Evolutionary conservation across 1,140 invertebrate genomes (phyloP).

Genomic region (Ceratosolen fusciceps): DNA sequence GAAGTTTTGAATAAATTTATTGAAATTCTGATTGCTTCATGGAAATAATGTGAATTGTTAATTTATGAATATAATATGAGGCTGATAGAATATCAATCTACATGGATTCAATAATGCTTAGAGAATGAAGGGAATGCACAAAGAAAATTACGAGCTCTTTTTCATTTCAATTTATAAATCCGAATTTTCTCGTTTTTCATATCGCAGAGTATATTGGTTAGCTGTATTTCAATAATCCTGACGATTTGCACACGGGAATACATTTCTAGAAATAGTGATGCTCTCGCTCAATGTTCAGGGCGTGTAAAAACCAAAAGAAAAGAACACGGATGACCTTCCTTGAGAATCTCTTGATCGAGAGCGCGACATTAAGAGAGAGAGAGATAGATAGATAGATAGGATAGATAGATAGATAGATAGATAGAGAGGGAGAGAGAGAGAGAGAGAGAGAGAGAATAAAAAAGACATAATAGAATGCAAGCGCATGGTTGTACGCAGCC

Average conservation of each 20-base stretch:
- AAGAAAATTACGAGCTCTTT: no score
- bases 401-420: not conserved
- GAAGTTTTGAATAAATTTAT: no score
- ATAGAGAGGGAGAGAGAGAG: not conserved
- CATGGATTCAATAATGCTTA: no score
- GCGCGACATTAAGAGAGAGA: not conserved
- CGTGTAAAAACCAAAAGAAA: not conserved
- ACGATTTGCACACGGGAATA: not conserved
- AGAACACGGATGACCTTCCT: not conserved
- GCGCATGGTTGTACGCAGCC: not conserved
- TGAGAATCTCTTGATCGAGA: not conserved
- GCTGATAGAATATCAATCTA: no score
- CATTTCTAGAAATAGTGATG: not conserved
- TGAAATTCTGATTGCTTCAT: no score
- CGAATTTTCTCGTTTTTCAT: no score
- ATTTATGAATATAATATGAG: no score
- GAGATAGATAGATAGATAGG: not conserved
- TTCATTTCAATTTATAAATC: no score
- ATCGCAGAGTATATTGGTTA: not conserved
- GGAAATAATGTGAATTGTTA: no score
- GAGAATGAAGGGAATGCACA: no score
- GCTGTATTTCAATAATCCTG: not conserved
- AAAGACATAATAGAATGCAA: not conserved
- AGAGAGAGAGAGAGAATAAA: not conserved
- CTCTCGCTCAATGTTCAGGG: not conserved